Conservation (phyloP, 2,113 vertebrate species). For the Clupea harengus region DNA sequence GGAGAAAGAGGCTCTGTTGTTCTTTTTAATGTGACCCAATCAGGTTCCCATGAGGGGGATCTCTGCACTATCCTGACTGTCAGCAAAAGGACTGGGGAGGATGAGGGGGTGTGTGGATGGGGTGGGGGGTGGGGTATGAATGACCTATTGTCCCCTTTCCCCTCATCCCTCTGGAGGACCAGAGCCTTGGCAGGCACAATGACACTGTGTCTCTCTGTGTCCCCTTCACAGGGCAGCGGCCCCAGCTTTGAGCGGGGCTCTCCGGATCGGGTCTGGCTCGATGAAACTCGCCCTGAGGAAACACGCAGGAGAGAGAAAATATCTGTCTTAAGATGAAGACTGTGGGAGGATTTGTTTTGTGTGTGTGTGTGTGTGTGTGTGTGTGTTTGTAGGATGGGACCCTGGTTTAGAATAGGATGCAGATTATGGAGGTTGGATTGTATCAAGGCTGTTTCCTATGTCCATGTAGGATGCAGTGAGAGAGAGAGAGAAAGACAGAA, state of each 20-base stretch:
- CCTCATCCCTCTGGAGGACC: constrained; percentile 13
- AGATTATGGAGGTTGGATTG: background rate
- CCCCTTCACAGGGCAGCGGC: background rate
- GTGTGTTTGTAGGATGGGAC: background rate
- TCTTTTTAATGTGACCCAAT: constrained; percentile 17
- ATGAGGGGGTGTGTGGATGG: background rate
- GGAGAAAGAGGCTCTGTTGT: constrained; percentile 22
- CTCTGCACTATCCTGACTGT: constrained; percentile 43
- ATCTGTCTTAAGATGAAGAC: background rate
- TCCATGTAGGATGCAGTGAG: background rate
- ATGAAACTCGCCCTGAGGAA: background rate
- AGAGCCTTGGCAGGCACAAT: constrained; percentile 31
- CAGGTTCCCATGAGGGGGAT: constrained; percentile 39
- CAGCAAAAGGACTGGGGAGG: background rate
- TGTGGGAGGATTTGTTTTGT: background rate
- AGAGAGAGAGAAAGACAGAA: background rate
- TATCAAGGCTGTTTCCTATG: background rate
- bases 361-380: constrained; percentile 6
- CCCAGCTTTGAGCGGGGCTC: background rate
- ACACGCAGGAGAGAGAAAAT: background rate
- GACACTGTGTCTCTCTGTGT: constrained; percentile 33
- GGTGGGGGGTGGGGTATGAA: constrained; percentile 36
- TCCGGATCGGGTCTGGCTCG: background rate
- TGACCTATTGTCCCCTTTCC: constrained; percentile 50
- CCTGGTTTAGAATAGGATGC: background rate